These are phyloP conservation scores for Actinostola sp. DNA, from an alignment of 92 coral and sea anemone genomes.

Conservation along the genomic window DNA sequence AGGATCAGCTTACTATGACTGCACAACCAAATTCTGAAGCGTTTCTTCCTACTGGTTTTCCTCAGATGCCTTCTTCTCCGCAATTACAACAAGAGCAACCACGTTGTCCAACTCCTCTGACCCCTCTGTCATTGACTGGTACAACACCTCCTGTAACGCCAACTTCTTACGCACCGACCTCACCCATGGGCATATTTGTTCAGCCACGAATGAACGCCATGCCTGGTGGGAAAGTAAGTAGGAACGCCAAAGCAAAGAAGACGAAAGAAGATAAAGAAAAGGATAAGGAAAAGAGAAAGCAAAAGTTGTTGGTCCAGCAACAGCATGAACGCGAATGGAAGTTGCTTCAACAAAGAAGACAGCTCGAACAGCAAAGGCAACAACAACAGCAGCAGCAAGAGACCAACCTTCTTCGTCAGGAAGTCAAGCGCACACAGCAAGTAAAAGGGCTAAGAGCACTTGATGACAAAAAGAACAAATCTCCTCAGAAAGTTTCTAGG, in stretches of 20 bases:
- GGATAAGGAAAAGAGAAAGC: constrained; percentile 85
- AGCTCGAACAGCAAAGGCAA: constrained; percentile 90
- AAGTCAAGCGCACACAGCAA: constrained; percentile 77
- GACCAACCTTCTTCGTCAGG: constrained; percentile 73
- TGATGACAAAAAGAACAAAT: constrained; percentile 80
- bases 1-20: constrained; percentile 9
- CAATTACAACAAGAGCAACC: constrained; percentile 24
- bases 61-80: constrained; percentile 13
- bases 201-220: constrained; percentile 25
- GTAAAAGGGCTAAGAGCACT: constrained; percentile 69
- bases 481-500: constrained; percentile 44
- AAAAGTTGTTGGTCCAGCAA: constrained; percentile 84
- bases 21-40: constrained; percentile 5
- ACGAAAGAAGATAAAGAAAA: constrained; percentile 87
- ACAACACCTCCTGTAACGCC: constrained; percentile 69
- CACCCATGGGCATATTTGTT: constrained; percentile 59
- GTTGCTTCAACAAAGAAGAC: constrained; percentile 92
- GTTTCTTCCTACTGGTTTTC: not conserved
- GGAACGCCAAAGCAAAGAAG: constrained; percentile 67
- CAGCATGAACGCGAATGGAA: constrained; percentile 98
- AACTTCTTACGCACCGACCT: constrained; percentile 51
- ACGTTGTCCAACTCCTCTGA: constrained; percentile 30
- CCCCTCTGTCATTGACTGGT: constrained; percentile 53
- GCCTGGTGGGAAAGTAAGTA: constrained; percentile 39
- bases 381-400: constrained; percentile 96